A percentile compares a stretch with the other conserved stretches of the same genome.
Conservation (phyloP, 2,888 invertebrate species). For the Proisotoma minuta region DNA sequence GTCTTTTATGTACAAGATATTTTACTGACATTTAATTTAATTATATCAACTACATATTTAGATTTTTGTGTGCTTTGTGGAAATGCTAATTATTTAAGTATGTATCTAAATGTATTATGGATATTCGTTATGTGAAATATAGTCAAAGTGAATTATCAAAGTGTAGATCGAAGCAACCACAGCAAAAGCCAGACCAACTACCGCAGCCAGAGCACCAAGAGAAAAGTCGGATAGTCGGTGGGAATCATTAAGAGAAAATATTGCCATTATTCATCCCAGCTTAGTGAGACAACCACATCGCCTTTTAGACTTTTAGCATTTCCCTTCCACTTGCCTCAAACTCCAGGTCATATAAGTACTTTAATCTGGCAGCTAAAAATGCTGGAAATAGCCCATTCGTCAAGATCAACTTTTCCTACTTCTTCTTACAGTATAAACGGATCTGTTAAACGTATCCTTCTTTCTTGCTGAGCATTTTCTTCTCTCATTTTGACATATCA, state of each 20-base stretch:
- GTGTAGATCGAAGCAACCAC: background rate
- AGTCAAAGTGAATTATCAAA: too few relatives aligned
- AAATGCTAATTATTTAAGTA: background rate
- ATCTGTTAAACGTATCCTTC: conserved; percentile 4
- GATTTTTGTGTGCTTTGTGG: too few relatives aligned
- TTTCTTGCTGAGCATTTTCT: background rate
- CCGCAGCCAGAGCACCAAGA: background rate
- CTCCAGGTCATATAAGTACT: background rate
- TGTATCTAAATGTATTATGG: background rate
- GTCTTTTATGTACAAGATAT: too few relatives aligned
- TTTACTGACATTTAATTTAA: too few relatives aligned
- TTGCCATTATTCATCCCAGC: conserved; percentile 15
- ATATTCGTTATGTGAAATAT: too few relatives aligned
- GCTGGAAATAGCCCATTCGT: conserved; percentile 45
- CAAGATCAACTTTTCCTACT: conserved; percentile 40
- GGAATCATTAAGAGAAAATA: conserved; percentile 11
- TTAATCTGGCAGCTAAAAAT: conserved; percentile 25
- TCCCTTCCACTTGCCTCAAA: background rate
- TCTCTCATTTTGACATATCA: background rate
- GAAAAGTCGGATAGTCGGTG: too few relatives aligned
- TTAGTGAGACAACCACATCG: background rate
- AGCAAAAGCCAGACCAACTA: background rate
- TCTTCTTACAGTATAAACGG: conserved; percentile 4
- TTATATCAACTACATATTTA: background rate
- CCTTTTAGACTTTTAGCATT: background rate